A percentile compares a stretch with the other conserved stretches of the same genome.
These are phyloP conservation scores for Neria commutata DNA, from an alignment of 2,888 invertebrate genomes.

Conservation along the genomic window DNA sequence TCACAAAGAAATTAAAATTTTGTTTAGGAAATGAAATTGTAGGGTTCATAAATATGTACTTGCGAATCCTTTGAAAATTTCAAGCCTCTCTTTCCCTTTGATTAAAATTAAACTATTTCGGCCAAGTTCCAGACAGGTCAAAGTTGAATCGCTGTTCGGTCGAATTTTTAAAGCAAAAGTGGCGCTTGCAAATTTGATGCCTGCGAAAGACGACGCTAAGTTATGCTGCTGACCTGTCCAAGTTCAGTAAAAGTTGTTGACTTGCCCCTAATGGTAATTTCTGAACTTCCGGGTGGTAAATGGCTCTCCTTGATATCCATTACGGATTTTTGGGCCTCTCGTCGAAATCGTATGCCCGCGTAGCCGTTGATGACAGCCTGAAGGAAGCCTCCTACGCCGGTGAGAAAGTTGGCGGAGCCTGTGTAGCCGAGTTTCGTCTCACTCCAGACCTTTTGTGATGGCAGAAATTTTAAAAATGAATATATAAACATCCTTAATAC, in stretches of 20 bases:
- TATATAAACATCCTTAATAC: too few species aligned
- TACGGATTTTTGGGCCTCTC: constrained; percentile 34
- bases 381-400: constrained; percentile 69
- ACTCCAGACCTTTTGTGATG: constrained; percentile 70
- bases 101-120: constrained; percentile 21
- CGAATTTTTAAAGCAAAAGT: constrained; percentile 35
- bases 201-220: constrained; percentile 26
- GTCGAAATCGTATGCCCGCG: constrained; percentile 65
- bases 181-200: constrained; percentile 45
- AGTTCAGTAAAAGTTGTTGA: neutral
- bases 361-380: constrained; percentile 67
- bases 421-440: constrained; percentile 64
- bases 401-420: constrained; percentile 68
- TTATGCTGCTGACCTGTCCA: neutral
- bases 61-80: constrained; percentile 31
- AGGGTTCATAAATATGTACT: constrained; percentile 30
- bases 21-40: too few species aligned
- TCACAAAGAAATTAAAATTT: neutral
- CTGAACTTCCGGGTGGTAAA: neutral
- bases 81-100: constrained; percentile 4
- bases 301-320: constrained; percentile 10
- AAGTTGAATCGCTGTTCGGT: constrained; percentile 7
- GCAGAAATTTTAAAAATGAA: neutral
- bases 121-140: constrained; percentile 28
- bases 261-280: constrained; percentile 32